Conservation (phyloP, 1,140 invertebrate species). For the Thaumatotibia leucotreta region DNA sequence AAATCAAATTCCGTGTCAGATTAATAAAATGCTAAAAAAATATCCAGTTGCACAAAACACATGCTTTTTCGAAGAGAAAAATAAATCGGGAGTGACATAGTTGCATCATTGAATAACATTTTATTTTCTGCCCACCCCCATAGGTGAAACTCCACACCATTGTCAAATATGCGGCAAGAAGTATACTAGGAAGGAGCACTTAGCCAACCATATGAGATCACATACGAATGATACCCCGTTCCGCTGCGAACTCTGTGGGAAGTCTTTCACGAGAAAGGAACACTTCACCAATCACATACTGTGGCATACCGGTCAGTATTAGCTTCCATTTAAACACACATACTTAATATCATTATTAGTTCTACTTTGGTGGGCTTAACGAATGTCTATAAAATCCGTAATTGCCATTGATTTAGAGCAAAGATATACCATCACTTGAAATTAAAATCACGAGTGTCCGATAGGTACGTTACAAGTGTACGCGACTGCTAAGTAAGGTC, state of each 20-base stretch:
- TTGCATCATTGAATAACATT: slow-evolving; percentile 75
- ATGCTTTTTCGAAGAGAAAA: slow-evolving; percentile 5
- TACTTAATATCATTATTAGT: background rate
- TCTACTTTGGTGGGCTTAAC: slow-evolving; percentile 36
- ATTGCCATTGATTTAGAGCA: no score
- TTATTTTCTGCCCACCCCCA: slow-evolving; percentile 68
- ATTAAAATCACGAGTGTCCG: no score
- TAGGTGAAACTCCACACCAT: slow-evolving; percentile 84
- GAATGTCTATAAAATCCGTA: no score
- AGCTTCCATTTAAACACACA: slow-evolving; percentile 22
- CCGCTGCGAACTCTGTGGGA: slow-evolving; percentile 89
- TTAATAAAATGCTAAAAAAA: background rate
- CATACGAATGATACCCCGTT: slow-evolving; percentile 90
- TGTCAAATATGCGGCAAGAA: slow-evolving; percentile 87
- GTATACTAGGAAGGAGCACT: slow-evolving; percentile 86
- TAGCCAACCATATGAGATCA: slow-evolving; percentile 86
- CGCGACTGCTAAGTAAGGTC: no score
- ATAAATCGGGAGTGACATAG: slow-evolving; percentile 43
- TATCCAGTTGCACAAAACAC: background rate
- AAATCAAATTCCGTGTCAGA: no score
- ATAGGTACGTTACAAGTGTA: no score
- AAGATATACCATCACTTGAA: no score
- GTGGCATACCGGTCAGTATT: slow-evolving; percentile 84
- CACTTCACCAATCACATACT: slow-evolving; percentile 91
- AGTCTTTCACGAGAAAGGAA: slow-evolving; percentile 91